These are phyloP conservation scores for Pteria penguin DNA, from an alignment of 2,888 invertebrate genomes.

Conservation along the genomic window DNA sequence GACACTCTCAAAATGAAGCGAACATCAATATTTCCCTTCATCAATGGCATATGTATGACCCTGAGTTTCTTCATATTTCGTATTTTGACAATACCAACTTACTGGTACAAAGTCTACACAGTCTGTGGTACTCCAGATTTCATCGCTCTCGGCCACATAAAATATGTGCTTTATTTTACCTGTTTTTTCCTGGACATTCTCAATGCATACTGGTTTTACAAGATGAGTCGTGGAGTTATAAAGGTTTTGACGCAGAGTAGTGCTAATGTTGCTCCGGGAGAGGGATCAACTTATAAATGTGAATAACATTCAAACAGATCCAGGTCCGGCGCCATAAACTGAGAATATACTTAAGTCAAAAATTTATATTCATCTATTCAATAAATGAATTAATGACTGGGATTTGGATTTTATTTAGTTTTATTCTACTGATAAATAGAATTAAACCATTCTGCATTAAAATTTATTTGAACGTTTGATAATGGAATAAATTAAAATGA, in stretches of 20 bases:
- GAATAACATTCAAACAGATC: no score
- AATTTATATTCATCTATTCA: no score
- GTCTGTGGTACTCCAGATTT: constrained; percentile 71
- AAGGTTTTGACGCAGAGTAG: constrained; percentile 53
- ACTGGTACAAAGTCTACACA: constrained; percentile 75
- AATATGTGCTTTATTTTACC: constrained; percentile 70
- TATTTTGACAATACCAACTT: constrained; percentile 73
- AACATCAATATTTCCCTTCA: constrained; percentile 63
- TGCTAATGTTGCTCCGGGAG: not conserved
- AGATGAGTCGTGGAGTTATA: constrained; percentile 67
- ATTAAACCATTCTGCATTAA: no score
- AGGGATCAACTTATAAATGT: no score
- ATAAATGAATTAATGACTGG: no score
- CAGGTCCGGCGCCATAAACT: no score
- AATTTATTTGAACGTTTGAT: no score
- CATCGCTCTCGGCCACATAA: constrained; percentile 68
- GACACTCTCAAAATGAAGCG: constrained; percentile 69
- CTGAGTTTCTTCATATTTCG: constrained; percentile 74
- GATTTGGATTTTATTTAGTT: no score
- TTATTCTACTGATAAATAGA: no score
- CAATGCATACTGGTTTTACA: constrained; percentile 77
- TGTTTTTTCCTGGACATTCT: constrained; percentile 74
- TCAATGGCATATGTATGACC: constrained; percentile 76
- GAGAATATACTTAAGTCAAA: no score
- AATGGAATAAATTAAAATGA: no score